A percentile compares a stretch with the other conserved stretches of the same genome.
Evolutionary conservation across 2,113 vertebrate genomes (phyloP).

Genomic region (Oreocharis arfaki): DNA sequence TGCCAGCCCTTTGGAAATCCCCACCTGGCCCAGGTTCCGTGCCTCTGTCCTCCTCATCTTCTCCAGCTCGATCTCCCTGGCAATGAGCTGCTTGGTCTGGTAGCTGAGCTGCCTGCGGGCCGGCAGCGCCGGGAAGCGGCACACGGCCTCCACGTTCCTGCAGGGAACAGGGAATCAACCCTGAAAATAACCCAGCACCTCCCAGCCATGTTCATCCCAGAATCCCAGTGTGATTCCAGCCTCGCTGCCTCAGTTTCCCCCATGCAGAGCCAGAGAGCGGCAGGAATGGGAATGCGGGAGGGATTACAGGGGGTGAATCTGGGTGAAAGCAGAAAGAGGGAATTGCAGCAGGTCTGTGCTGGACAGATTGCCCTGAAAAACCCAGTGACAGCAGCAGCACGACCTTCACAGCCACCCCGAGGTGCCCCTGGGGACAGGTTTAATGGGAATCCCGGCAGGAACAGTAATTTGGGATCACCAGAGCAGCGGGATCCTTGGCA

Average conservation of each 20-base stretch:
- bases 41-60: constrained; percentile 88
- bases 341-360: not conserved
- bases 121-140: constrained; percentile 82
- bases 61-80: constrained; percentile 91
- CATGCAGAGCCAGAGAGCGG: not conserved
- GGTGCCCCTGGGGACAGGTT: not conserved
- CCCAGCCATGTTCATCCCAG: not conserved
- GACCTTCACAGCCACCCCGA: fast-evolving
- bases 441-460: not conserved
- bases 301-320: not conserved
- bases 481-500: not conserved
- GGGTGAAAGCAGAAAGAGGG: not conserved
- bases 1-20: fast-evolving
- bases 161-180: fast-evolving
- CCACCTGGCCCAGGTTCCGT: constrained; percentile 62
- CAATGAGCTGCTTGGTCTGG: constrained; percentile 94
- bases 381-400: fast-evolving
- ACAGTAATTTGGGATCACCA: not conserved
- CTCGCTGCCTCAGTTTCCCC: not conserved
- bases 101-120: constrained; percentile 86
- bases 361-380: not conserved
- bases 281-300: not conserved
- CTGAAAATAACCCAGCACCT: fast-evolving
- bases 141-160: constrained; percentile 87
- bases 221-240: fast-evolving